Base-by-base conservation (phyloP, 2,113 vertebrate species). In the Macrotus californicus region DNA sequence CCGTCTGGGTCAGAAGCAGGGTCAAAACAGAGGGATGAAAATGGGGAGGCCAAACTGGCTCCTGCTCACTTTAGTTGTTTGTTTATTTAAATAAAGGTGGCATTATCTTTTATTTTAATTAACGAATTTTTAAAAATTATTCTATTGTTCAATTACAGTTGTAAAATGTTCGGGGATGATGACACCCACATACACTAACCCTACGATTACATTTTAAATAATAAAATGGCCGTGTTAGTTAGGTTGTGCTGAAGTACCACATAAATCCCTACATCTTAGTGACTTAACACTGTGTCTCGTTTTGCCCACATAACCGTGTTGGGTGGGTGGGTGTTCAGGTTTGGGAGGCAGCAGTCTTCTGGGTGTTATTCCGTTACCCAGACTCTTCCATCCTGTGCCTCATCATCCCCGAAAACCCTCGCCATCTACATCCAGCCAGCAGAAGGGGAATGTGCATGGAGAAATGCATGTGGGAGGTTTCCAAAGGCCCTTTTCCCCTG, bases 141-240 rank as follows among this genome's bases (percentile, higher is more conserved):
- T n/a, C n/a, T n/a, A n/a, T n/a, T n/a, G n/a, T n/a, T n/a, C n/a
- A n/a, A n/a, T n/a, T n/a, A n/a, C n/a, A n/a, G n/a, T n/a, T n/a
- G n/a, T n/a, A n/a, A n/a, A 76, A 54, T 46, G 75, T 54, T 10
- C 26, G 3, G 39, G 34, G 59, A 48, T 43, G 46, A 67, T 19
- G 46, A 67, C 15, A 56, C 7, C 34, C 80, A 36, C 14, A 56
- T 26, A 85, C 59, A 31, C n/a, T 39, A 87, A 46, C 77, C 52
- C 50, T 83, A 31, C 56, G 76, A 11, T 81, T 92, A 85, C 41
- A 29, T 87, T 94, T 95, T 64, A 75, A 87, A n/a, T n/a, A n/a
- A n/a, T n/a, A n/a, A n/a, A n/a, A 21, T 26, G 24, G 84, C 29
- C 59, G 31, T 41, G 1, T 91, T 77, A 34, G 7, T 46, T 82